Conservation (phyloP, 2,113 vertebrate genomes). For the Mola mola region DNA sequence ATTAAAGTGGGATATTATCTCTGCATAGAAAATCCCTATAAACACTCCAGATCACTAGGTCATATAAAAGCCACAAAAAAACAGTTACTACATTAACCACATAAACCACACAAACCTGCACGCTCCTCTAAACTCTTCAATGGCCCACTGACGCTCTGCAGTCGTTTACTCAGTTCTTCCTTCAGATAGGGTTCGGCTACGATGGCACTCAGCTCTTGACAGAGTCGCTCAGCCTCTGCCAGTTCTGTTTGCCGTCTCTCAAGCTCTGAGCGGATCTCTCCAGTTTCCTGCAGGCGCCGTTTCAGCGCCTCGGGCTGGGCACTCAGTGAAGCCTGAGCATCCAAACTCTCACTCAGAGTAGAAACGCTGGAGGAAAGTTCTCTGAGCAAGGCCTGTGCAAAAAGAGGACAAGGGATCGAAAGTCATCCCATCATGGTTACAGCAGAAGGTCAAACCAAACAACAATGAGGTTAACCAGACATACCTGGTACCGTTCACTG, state of each 20-base stretch:
- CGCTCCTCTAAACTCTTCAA: constrained; percentile 93
- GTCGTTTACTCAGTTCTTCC: constrained; percentile 92
- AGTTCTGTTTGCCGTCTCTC: constrained; percentile 87
- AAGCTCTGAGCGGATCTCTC: constrained; percentile 93
- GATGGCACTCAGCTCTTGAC: constrained; percentile 88
- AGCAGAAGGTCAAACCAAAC: background rate
- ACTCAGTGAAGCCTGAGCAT: constrained; percentile 87
- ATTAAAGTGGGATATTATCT: background rate
- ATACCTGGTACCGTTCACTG: constrained; percentile 88
- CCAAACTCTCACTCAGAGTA: constrained; percentile 85
- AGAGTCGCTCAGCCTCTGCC: constrained; percentile 86
- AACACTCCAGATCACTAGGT: too few relatives aligned
- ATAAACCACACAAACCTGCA: constrained; percentile 84
- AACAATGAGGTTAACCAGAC: background rate
- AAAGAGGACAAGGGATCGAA: background rate
- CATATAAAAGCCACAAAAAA: too few relatives aligned
- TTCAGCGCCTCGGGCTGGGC: constrained; percentile 93
- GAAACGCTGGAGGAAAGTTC: constrained; percentile 88
- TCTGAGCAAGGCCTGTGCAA: constrained; percentile 82
- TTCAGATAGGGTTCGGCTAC: constrained; percentile 95
- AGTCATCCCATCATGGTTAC: background rate
- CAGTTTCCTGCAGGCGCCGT: constrained; percentile 91
- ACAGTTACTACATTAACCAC: background rate
- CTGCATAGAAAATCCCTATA: background rate
- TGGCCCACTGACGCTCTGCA: constrained; percentile 89